Percentiles rank a stretch among this genome's conserved stretches.
phyloP scores from a whole-genome alignment of 2,888 invertebrate genomes.

The Drosophila borealis region DNA sequence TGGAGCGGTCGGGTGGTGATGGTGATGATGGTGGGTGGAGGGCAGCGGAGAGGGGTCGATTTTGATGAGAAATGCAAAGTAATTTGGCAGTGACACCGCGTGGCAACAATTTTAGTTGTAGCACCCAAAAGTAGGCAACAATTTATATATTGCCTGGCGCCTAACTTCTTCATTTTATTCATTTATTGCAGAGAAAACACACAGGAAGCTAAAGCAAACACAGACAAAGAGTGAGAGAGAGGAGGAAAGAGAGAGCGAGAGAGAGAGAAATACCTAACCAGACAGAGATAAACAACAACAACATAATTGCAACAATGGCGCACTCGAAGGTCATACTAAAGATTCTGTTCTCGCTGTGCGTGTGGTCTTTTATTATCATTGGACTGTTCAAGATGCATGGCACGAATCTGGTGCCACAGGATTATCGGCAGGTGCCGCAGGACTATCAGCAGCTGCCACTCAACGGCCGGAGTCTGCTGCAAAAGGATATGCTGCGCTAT shows the following conservation, averaged over 20 bases:
- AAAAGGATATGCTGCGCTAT: constrained; percentile 83
- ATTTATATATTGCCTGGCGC: not conserved
- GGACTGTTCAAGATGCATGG: constrained; percentile 85
- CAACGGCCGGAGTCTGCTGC: constrained; percentile 84
- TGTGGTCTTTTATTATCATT: constrained; percentile 85
- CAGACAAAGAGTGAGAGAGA: not conserved
- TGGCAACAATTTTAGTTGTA: constrained; percentile 20
- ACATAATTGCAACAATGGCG: constrained; percentile 74
- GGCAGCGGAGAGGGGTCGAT: constrained; percentile 1
- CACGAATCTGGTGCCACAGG: constrained; percentile 83
- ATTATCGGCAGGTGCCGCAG: constrained; percentile 82
- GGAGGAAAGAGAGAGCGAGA: not conserved
- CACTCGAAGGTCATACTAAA: constrained; percentile 84
- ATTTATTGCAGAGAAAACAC: constrained; percentile 5
- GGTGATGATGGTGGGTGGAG: too few species aligned
- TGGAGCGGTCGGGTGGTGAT: not conserved
- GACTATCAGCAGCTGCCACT: constrained; percentile 83
- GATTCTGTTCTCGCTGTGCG: constrained; percentile 84
- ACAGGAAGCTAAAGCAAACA: not conserved
- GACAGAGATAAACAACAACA: not conserved
- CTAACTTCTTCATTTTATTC: constrained; percentile 3
- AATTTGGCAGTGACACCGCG: constrained; percentile 37
- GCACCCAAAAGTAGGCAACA: constrained; percentile 42
- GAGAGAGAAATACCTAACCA: not conserved
- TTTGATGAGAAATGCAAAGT: constrained; percentile 55